These are phyloP conservation scores for Cyrtonyx montezumae DNA, from an alignment of 2,113 vertebrate genomes.

Conservation along the genomic window DNA sequence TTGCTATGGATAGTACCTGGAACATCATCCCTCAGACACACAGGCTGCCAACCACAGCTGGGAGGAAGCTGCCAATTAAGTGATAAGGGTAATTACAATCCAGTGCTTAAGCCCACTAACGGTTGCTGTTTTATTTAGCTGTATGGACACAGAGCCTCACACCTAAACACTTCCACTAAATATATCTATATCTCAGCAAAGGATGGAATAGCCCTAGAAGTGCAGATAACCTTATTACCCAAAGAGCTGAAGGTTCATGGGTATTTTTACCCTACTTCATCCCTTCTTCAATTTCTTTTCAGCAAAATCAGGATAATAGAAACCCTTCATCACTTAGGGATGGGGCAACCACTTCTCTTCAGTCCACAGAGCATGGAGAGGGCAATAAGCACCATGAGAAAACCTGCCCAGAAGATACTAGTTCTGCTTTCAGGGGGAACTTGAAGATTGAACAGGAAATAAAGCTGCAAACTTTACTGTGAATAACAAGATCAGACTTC, in stretches of 20 bases:
- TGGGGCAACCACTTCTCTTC: neutral
- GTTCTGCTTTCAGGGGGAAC: conserved; percentile 26
- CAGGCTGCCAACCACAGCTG: neutral
- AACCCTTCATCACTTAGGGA: neutral
- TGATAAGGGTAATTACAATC: neutral
- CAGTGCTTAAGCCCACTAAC: neutral
- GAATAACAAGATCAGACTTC: neutral
- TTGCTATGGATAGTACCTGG: neutral
- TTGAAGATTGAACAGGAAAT: neutral
- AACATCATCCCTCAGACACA: neutral
- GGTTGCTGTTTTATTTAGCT: neutral
- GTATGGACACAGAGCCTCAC: neutral
- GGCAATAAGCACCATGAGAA: neutral
- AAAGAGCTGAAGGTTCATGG: neutral
- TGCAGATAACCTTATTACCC: neutral
- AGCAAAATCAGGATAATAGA: neutral
- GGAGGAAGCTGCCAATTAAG: neutral
- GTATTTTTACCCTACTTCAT: neutral
- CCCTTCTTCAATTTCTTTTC: neutral
- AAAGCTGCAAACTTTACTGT: neutral
- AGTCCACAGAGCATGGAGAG: neutral
- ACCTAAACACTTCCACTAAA: neutral
- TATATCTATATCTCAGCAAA: neutral
- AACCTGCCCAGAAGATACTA: neutral
- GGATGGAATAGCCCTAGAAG: neutral